Conservation (phyloP, 2,888 invertebrate genomes). For the Exephanes ischioxanthus region DNA sequence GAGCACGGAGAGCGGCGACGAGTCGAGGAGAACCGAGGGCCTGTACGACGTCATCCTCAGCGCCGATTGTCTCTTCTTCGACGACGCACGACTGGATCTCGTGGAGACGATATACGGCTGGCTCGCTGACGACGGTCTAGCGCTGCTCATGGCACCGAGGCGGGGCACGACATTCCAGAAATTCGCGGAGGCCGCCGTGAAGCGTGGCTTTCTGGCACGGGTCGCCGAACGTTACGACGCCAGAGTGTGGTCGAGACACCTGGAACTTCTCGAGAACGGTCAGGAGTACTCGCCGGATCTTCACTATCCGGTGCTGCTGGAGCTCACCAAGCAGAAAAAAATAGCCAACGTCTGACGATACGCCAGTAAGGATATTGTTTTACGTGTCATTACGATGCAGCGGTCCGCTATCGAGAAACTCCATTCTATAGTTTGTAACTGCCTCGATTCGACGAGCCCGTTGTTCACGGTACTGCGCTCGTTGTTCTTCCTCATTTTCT, state of each 20-base stretch:
- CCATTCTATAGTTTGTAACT: constrained; percentile 23
- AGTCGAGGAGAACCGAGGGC: constrained; percentile 80
- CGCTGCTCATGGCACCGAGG: constrained; percentile 91
- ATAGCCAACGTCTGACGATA: constrained; percentile 77
- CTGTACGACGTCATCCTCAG: constrained; percentile 91
- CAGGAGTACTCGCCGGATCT: constrained; percentile 89
- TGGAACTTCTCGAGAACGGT: constrained; percentile 87
- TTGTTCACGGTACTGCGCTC: constrained; percentile 4
- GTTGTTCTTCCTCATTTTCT: constrained; percentile 8
- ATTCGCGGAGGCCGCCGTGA: constrained; percentile 88
- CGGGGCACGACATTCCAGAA: constrained; percentile 90
- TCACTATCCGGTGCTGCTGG: constrained; percentile 90
- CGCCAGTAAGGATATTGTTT: constrained; percentile 36
- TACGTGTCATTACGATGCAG: constrained; percentile 19
- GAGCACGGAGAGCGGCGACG: constrained; percentile 81
- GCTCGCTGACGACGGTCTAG: constrained; percentile 88
- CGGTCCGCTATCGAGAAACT: constrained; percentile 12
- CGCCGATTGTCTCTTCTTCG: constrained; percentile 93
- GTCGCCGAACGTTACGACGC: constrained; percentile 88
- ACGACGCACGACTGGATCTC: constrained; percentile 89
- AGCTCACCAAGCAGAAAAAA: constrained; percentile 86
- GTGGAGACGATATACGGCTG: constrained; percentile 89
- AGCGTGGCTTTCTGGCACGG: constrained; percentile 87
- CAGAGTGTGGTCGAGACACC: constrained; percentile 89
- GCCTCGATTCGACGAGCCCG: constrained; percentile 37